phyloP scores from a whole-genome alignment of 64 coral and sea anemone genomes.

The Montipora foliosa region DNA sequence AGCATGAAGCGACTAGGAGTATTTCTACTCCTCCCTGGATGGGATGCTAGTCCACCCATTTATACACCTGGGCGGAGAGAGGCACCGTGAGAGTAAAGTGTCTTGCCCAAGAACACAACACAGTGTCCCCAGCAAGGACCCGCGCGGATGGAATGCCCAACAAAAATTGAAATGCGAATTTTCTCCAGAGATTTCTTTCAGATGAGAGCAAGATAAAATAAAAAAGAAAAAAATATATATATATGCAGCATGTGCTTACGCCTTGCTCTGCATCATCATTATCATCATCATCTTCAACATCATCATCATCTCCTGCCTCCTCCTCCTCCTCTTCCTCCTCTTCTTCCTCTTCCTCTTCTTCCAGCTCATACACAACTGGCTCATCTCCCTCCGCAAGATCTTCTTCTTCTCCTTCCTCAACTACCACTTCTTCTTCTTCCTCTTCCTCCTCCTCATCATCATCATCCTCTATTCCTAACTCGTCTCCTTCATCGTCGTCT shows the following conservation, averaged over 20 bases:
- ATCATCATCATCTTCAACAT: constrained; percentile 34
- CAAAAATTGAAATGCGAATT: too few species aligned
- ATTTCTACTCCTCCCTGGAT: too few species aligned
- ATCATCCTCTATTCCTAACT: constrained; percentile 1
- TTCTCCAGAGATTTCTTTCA: too few species aligned
- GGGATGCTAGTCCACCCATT: too few species aligned
- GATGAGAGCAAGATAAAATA: too few species aligned
- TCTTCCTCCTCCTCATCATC: constrained; percentile 67
- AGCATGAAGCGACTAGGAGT: too few species aligned
- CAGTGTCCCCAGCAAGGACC: too few species aligned
- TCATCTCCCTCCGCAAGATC: constrained; percentile 67
- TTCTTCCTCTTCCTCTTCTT: constrained; percentile 47
- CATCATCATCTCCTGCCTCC: constrained; percentile 24
- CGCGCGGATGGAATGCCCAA: too few species aligned
- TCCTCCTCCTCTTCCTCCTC: background rate
- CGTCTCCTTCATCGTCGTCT: constrained; percentile 66
- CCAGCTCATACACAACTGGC: constrained; percentile 30
- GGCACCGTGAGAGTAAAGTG: too few species aligned
- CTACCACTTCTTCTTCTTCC: constrained; percentile 63
- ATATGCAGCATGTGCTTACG: background rate
- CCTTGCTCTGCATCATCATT: constrained; percentile 28
- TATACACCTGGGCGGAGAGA: too few species aligned
- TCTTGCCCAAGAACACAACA: too few species aligned
- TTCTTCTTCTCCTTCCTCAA: constrained; percentile 72
- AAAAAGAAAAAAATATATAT: too few species aligned